Evolutionary conservation across 2,797 vertebrate genomes (phyloP).

Genomic region (Sebastes jordani): DNA sequence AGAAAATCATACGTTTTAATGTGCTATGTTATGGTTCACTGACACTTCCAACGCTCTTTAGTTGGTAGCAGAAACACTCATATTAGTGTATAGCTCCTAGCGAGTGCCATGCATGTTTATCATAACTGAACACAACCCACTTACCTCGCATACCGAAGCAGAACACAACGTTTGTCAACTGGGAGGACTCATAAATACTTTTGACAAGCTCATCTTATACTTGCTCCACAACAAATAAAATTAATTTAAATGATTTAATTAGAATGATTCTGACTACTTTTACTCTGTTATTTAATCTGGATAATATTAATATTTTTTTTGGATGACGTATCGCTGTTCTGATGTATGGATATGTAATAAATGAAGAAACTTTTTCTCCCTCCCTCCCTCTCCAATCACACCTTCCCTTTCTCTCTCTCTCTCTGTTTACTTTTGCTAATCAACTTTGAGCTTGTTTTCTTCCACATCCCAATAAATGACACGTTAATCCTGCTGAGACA

Average conservation of each 20-base stretch:
- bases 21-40: not conserved
- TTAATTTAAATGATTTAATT: not conserved
- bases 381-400: not conserved
- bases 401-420: not conserved
- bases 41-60: not conserved
- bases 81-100: not conserved
- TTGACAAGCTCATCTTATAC: not conserved
- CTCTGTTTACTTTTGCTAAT: slow-evolving; percentile 47
- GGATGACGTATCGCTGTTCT: no score
- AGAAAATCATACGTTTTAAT: slow-evolving; percentile 4
- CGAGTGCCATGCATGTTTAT: not conserved
- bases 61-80: not conserved
- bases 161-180: slow-evolving; percentile 1
- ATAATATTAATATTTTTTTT: no score
- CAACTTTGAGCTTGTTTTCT: slow-evolving; percentile 48
- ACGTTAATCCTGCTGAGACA: slow-evolving; percentile 61
- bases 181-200: not conserved
- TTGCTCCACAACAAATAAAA: not conserved
- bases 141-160: not conserved
- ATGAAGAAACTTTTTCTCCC: not conserved
- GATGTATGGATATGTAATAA: not conserved
- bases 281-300: not conserved
- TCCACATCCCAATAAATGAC: slow-evolving; percentile 49
- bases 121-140: not conserved
- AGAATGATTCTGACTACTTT: not conserved